Evolutionary conservation across 2,113 vertebrate genomes (phyloP), one percentile per base, ranked within the genome.

Genomic region (Sinosuthora webbiana): DNA sequence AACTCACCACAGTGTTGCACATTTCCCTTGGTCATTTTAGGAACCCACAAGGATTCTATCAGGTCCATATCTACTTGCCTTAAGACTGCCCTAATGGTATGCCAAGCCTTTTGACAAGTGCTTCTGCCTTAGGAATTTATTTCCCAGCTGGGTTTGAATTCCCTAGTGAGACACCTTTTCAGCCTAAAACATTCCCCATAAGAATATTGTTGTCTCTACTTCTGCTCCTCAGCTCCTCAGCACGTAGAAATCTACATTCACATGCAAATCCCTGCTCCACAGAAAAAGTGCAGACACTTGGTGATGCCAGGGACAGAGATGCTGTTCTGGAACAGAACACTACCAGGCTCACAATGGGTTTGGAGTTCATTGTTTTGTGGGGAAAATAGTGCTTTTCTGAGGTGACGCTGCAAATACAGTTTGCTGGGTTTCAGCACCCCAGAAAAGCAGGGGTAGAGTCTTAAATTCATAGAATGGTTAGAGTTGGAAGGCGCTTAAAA

Each of bases 231-330:
- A 24, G 30, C 35, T 79, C 3, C 37, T 92, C 73, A 53, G 55
- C 47, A 52, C 0, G 0, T 3, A 69, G 28, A 69, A 60, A 53
- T 74, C 33, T 31, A 5, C 1, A 1, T 37, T 71, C 33, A 30
- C n/a, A 83, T 1, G 0, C 5, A 80, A 63, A 39, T 20, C 24
- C 41, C 47, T 76, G 49, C 47, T 50, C 31, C 87, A 27, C 31
- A 35, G 47, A 11, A 87, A n/a, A 68, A 14, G 3, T 13, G 44
- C n/a, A 78, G 44, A 45, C 31, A n/a, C 27, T 71, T 41, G 33
- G 11, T 41, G 55, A 83, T 63, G 33, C 22, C 35, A 45, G 37
- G 28, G 24, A 50, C 67, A 90, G 35, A n/a, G 27, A 7, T 35
- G 37, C 6, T 82, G 16, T 42, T 65, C 41, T 62, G 28, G 30